Evolutionary conservation across 2,113 vertebrate genomes (phyloP).

Genomic region (Emydocephalus ijimae): DNA sequence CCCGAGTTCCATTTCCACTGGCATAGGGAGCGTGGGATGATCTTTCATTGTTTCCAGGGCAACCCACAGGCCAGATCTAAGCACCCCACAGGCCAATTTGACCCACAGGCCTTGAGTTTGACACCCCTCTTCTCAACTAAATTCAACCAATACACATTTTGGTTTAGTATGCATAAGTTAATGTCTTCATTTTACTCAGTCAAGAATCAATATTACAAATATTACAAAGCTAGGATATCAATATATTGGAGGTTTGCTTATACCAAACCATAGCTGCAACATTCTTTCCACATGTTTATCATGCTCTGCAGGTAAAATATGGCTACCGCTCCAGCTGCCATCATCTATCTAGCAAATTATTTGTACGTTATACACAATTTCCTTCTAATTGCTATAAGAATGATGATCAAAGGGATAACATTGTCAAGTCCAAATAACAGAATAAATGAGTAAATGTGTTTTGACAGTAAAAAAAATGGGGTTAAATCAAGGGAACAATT

Average conservation of each 20-base stretch:
- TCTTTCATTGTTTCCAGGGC: too few species aligned
- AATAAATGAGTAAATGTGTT: slow-evolving; percentile 48
- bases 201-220: too few species aligned
- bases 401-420: slow-evolving; percentile 21
- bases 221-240: too few species aligned
- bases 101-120: too few species aligned
- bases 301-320: background rate
- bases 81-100: too few species aligned
- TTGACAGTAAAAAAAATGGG: slow-evolving; percentile 53
- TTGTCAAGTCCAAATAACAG: slow-evolving; percentile 36
- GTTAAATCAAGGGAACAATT: slow-evolving; percentile 47
- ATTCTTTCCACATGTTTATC: background rate
- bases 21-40: too few species aligned
- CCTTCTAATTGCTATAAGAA: slow-evolving; percentile 51
- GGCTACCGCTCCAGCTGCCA: slow-evolving; percentile 19
- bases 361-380: slow-evolving; percentile 28
- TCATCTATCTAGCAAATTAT: slow-evolving; percentile 38
- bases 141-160: background rate
- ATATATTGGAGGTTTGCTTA: background rate
- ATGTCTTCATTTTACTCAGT: background rate
- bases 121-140: background rate
- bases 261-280: background rate
- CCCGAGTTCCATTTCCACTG: too few species aligned
- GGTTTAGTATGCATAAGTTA: background rate
- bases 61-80: too few species aligned